Evolutionary conservation across 2,888 invertebrate genomes (phyloP), one percentile per base, ranked within the genome.

Genomic region (Scaptomyza caliginosa): DNA sequence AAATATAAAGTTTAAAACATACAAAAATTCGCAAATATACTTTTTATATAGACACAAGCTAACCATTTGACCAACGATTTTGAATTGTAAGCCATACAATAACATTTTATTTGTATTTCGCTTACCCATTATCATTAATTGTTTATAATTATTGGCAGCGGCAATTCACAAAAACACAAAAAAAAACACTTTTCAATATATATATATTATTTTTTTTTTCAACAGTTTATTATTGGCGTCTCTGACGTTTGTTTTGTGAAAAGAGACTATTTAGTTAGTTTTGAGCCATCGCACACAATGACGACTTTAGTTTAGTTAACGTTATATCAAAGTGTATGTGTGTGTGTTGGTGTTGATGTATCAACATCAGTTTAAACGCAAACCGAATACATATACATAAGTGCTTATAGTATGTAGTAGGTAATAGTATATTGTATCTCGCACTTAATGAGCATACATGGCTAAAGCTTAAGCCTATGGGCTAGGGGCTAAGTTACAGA

Each of bases 311-410:
- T 42, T 50, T 30, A 38, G 51, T 40, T 50, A 49, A 40, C 23
- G 59, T 55, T 51, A 72, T 68, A 60, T 56, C 42, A 52, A 40
- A 45, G 39, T 52, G 30, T 32, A 0, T 28, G 30, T 4, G 43
- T 52, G 73, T n/a, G n/a, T n/a, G n/a, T n/a, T n/a, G n/a, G n/a
- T n/a, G n/a, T n/a, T n/a, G n/a, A n/a, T n/a, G n/a, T 80, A 79
- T 60, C 73, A 57, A 67, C 84, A 86, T 84, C 80, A 80, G 84
- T 80, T 83, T 86, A 58, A 56, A 80, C 67, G 60, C 63, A 32
- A 81, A 77, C 63, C 62, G 68, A 54, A 45, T 38, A 74, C 32
- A 32, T 11, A 32, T 45, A 45, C 30, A 43, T 64, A 36, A 19
- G 30, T 43, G 30, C 21, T 49, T 50, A 58, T 36, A 59, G 24